Conservation (phyloP, 2,888 invertebrate species). For the Podabrus alpinus region DNA sequence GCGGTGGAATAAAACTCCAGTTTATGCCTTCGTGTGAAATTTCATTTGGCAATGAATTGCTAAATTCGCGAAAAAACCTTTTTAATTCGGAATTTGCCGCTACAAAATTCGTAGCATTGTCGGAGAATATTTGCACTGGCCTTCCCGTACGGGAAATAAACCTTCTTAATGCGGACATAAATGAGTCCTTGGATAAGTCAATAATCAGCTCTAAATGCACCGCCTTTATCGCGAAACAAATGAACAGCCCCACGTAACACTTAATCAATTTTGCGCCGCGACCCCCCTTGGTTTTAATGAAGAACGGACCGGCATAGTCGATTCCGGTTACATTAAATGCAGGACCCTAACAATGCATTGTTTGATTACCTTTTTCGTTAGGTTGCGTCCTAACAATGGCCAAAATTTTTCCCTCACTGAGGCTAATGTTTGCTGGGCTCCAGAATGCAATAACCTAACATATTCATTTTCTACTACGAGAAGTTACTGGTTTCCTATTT, state of each 20-base stretch:
- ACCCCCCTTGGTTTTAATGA: background rate
- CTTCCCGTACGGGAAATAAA: slow-evolving; percentile 3
- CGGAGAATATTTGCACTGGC: background rate
- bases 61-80: background rate
- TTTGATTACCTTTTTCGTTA: too few species aligned
- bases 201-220: background rate
- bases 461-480: too few species aligned
- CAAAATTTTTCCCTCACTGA: slow-evolving; percentile 15
- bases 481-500: too few species aligned
- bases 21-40: background rate
- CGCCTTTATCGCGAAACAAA: background rate
- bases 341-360: slow-evolving; percentile 20
- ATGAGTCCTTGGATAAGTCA: background rate
- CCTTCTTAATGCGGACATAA: background rate
- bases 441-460: slow-evolving; percentile 9
- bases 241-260: background rate
- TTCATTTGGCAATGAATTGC: too few species aligned
- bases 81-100: background rate
- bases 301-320: background rate
- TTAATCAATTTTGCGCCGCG: background rate
- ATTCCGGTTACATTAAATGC: background rate
- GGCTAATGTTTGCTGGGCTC: slow-evolving; percentile 10
- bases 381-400: slow-evolving; percentile 8
- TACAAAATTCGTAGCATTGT: slow-evolving; percentile 10
- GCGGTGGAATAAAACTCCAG: background rate